Evolutionary conservation across 2,113 vertebrate species (phyloP).

Genomic region (Pterophyllum scalare): DNA sequence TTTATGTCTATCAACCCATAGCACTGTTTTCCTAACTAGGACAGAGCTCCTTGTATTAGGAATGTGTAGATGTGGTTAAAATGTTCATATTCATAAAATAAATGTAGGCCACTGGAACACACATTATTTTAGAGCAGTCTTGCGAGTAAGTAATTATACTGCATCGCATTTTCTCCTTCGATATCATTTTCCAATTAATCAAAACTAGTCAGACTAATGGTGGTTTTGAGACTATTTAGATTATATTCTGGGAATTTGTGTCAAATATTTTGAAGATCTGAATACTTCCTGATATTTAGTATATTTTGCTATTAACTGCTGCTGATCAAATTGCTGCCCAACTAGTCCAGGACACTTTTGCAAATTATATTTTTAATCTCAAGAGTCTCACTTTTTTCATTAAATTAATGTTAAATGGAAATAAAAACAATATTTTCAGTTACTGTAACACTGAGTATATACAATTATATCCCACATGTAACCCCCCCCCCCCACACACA

Average conservation of each 20-base stretch:
- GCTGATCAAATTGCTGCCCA: background rate
- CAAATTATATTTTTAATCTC: background rate
- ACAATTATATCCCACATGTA: background rate
- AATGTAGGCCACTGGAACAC: background rate
- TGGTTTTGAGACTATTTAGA: no score
- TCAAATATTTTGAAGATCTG: background rate
- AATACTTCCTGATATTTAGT: background rate
- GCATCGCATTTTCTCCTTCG: background rate
- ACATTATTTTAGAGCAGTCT: background rate
- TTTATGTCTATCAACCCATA: background rate
- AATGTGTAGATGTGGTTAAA: background rate
- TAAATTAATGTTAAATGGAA: background rate
- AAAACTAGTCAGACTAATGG: background rate
- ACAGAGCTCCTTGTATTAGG: background rate
- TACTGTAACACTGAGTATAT: background rate
- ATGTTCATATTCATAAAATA: background rate
- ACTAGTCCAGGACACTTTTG: background rate
- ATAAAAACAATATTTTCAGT: background rate
- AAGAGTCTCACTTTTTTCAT: background rate
- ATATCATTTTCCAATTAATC: conserved; percentile 1
- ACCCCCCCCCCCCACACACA: no score
- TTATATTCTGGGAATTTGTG: no score
- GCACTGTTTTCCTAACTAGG: background rate
- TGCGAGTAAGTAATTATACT: background rate
- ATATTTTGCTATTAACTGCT: background rate